Conservation (phyloP, 2,797 vertebrate species). For the Cygnus olor region DNA sequence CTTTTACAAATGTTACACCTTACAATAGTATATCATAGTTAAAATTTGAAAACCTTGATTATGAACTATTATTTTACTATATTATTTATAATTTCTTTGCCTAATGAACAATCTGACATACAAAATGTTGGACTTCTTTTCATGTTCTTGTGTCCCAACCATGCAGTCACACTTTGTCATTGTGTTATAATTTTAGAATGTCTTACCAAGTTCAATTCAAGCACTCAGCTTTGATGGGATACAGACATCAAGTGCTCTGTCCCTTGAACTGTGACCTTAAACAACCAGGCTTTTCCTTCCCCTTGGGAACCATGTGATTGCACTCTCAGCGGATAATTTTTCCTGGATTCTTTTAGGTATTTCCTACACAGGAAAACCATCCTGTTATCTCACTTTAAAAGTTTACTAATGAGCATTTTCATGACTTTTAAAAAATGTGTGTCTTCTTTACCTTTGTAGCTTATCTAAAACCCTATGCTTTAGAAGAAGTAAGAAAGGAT, state of each 20-base stretch:
- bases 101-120: neutral
- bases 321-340: slow-evolving; percentile 76
- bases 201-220: neutral
- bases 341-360: slow-evolving; percentile 70
- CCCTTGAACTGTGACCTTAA: slow-evolving; percentile 72
- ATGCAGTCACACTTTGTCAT: neutral
- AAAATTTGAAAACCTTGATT: neutral
- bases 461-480: slow-evolving; percentile 37
- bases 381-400: slow-evolving; percentile 65
- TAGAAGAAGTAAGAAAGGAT: slow-evolving; percentile 32
- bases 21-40: neutral
- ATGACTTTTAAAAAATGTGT: neutral
- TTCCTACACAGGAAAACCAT: slow-evolving; percentile 75
- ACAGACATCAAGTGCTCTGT: slow-evolving; percentile 45
- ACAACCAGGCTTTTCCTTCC: slow-evolving; percentile 70
- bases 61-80: neutral
- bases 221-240: slow-evolving; percentile 1
- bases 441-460: slow-evolving; percentile 46
- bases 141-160: neutral
- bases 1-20: neutral
- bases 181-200: neutral
- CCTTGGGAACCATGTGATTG: slow-evolving; percentile 70
- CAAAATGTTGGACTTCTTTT: neutral
- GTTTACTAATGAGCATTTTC: slow-evolving; percentile 36
- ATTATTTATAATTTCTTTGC: neutral